A percentile compares a stretch with the other conserved stretches of the same genome.
These are phyloP conservation scores for Columbina picui DNA, from an alignment of 2,113 vertebrate species.

Conservation along the genomic window DNA sequence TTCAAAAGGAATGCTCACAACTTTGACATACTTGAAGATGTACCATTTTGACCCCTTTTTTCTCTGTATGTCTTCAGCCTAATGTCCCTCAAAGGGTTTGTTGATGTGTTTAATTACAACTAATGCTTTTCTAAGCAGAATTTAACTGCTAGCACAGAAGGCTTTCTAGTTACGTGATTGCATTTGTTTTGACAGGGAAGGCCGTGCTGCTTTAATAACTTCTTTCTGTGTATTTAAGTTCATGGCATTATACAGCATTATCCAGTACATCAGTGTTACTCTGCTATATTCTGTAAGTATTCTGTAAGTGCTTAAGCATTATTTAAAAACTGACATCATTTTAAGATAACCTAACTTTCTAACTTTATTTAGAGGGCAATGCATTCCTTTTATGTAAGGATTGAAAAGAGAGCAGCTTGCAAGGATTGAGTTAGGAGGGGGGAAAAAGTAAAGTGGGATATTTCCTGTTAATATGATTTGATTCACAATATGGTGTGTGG, in stretches of 20 bases:
- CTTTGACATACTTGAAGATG: not conserved
- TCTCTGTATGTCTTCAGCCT: not conserved
- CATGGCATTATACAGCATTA: conserved; percentile 99
- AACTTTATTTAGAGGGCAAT: not conserved
- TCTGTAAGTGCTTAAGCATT: not conserved
- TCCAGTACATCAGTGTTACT: conserved; percentile 96
- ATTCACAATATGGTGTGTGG: not conserved
- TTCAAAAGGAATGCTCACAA: not conserved
- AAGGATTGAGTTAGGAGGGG: not conserved
- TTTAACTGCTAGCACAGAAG: not conserved
- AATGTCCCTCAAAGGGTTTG: not conserved
- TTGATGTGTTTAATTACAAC: not conserved
- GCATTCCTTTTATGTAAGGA: not conserved
- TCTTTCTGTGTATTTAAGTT: conserved; percentile 99
- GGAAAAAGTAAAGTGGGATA: not conserved
- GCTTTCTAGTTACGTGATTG: not conserved
- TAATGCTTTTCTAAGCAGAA: not conserved
- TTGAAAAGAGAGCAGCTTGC: not conserved
- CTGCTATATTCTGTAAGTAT: conserved; percentile 93
- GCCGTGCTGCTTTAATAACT: conserved; percentile 95
- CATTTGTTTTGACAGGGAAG: conserved; percentile 86
- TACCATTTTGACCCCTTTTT: not conserved
- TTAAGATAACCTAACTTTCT: not conserved
- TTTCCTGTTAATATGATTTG: not conserved
- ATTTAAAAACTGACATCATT: not conserved